Evolutionary conservation across 2,113 vertebrate genomes (phyloP), one percentile per base, ranked within the genome.

Genomic region (Melanotaenia duboulayi): DNA sequence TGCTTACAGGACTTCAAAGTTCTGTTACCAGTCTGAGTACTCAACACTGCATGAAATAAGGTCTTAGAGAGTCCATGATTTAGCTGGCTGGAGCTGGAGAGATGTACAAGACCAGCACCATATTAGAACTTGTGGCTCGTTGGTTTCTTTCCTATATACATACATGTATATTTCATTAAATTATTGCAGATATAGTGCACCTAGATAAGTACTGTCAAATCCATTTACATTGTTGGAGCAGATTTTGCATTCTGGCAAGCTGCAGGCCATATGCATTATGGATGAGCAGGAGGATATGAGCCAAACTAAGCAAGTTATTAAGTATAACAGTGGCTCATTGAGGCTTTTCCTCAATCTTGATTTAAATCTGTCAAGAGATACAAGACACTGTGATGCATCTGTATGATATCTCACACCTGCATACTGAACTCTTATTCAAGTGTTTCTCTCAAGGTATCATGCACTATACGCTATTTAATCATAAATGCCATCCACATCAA

Each of bases 401-500:
- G 65, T 78, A 82, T 28, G 28, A 28, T 10, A 51, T 52, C 73
- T 46, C 35, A 50, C 76, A 65, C 77, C 80, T 81, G 74, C 66
- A 69, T 82, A 78, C 88, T 88, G 65, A 83, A 83, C 86, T 78
- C 89, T 88, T 84, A 89, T 87, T 83, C 72, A 39, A 74, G 68
- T 68, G 24, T 75, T 89, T 82, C 82, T 84, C 73, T 50, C 42
- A 68, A 74, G 76, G 74, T 87, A 87, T 86, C 86, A 83, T 35
- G 68, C 76, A 78, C 71, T 81, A 77, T 80, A 84, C 89, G 84
- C 87, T 89, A 87, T 92, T 93, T 91, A 88, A 76, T 88, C 85
- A 87, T 87, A 93, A 93, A 92, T 92, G 85, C 79, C 91, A 90
- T 48, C 80, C 77, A 51, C 65, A 78, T 90, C 86, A 86, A 57